phyloP scores from a whole-genome alignment of 2,113 vertebrate species.

The Corythornis cristatus region DNA sequence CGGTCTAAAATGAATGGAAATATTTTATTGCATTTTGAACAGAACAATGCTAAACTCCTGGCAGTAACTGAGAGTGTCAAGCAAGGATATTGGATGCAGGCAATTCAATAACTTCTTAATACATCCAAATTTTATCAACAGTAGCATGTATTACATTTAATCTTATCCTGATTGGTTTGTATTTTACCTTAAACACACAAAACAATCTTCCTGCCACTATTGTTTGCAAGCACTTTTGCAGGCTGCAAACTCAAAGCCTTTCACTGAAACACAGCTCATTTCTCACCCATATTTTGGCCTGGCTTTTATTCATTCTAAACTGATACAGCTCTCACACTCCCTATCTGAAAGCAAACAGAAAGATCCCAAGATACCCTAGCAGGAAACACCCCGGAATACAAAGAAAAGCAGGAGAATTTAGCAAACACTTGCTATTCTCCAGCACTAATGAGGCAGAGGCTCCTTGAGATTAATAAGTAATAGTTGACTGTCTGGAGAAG shows the following conservation, averaged over 20 bases:
- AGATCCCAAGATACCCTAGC: background rate
- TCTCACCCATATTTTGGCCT: constrained; percentile 24
- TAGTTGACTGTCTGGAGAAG: background rate
- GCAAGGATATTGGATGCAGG: background rate
- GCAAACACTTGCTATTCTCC: background rate
- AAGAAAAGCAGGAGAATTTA: background rate
- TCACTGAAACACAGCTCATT: constrained; percentile 12
- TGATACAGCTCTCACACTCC: background rate
- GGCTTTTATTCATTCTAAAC: constrained; percentile 7
- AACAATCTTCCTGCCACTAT: background rate
- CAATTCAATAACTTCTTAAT: constrained; percentile 7
- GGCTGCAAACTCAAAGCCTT: constrained; percentile 5
- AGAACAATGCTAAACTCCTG: constrained; percentile 9
- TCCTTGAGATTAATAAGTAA: background rate
- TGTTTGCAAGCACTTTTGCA: background rate
- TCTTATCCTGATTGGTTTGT: background rate
- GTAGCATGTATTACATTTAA: background rate
- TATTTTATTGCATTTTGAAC: constrained; percentile 49
- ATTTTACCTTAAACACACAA: constrained; percentile 12
- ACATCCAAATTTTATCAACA: constrained; percentile 13
- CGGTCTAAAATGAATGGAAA: constrained; percentile 44
- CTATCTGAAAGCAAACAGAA: constrained; percentile 19
- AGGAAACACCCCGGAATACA: constrained; percentile 19
- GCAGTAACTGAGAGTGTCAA: constrained; percentile 24
- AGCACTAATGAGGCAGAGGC: background rate